Evolutionary conservation across 2,113 vertebrate genomes (phyloP).

Genomic region (Pangasianodon hypophthalmus): DNA sequence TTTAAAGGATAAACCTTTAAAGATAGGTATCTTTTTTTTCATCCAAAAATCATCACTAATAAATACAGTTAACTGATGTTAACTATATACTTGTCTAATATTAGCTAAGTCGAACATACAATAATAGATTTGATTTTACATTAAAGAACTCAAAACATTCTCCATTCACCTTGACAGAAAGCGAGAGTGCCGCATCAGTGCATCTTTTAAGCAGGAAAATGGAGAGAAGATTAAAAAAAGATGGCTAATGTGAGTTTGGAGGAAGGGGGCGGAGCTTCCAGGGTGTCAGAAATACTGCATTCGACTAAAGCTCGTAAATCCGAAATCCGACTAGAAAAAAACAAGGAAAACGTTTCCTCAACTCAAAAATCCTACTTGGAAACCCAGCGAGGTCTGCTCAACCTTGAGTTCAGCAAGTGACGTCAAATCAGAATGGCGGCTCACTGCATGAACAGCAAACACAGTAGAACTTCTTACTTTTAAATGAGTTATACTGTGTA

Average conservation of each 20-base stretch:
- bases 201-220: not conserved
- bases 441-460: not conserved
- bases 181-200: not conserved
- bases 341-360: not conserved
- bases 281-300: not conserved
- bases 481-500: not conserved
- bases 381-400: not conserved
- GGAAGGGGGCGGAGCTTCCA: not conserved
- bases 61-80: no score
- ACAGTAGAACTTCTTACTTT: not conserved
- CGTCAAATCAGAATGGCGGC: not conserved
- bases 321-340: no score
- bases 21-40: no score
- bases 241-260: not conserved
- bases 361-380: not conserved
- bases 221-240: not conserved
- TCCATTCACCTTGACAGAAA: no score
- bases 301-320: not conserved
- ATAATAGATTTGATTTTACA: no score
- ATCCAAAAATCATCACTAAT: no score
- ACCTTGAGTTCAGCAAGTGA: not conserved
- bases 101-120: not conserved
- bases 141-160: not conserved
- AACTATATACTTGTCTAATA: not conserved
- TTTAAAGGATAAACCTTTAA: no score